Evolutionary conservation across 2,888 invertebrate species (phyloP), one percentile per base, ranked within the genome.

Genomic region (Drosophila conformis): DNA sequence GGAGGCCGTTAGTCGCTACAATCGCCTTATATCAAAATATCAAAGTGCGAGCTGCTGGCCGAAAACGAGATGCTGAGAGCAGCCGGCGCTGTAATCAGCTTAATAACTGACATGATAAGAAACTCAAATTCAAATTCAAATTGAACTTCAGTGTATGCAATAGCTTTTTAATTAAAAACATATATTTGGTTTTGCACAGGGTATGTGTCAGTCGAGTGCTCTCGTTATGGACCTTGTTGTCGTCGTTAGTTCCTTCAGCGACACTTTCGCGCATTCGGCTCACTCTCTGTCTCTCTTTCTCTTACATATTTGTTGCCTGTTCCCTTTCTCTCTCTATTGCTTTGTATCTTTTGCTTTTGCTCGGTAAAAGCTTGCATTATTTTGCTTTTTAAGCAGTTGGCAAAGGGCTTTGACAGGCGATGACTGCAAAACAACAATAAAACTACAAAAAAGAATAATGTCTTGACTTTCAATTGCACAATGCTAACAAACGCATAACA

Each of bases 1-100:
- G 46, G 94, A 95, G 58, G 94, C 95, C 1, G 94, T 95, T 70
- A 89, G 27, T 27, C 3, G 27, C 27, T 27, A 27, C 3, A 27
- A 27, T 27, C 27, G 27, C 3, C 27, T 27, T 27, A 27, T 27
- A 3, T 27, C 2, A 27, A 27, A 27, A 27, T 27, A 25, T 25
- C 25, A 25, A 25, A 27, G 27, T 3, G 27, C 27, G 27, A 27
- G 27, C 27, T 27, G 27, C 27, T 25, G 25, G 25, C 25, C 2
- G 25, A 25, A 25, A 25, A 2, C 27, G 27, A 27, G 3, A 2
- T 27, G 27, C 27, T 27, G 3, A 27, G 27, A 27, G 27, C 27
- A 27, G 4, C 27, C 27, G 27, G 27, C 27, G 10, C 40, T 5
- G 11, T 2, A 5, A 42, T 5, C 21, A 42, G 21, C 11, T 21